Conservation (phyloP, 2,888 invertebrate species). For the Theretra japonica region DNA sequence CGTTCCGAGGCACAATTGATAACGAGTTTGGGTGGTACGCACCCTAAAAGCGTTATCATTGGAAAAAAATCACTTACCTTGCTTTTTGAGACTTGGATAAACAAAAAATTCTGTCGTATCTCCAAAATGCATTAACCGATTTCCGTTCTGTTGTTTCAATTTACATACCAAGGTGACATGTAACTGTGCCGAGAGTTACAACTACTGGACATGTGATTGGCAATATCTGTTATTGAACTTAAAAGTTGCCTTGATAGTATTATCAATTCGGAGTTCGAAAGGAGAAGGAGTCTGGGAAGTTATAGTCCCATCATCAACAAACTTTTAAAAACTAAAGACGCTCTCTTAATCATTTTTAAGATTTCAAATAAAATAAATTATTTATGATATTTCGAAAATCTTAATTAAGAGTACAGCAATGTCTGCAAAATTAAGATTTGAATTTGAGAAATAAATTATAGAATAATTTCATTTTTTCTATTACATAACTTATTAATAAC, state of each 20-base stretch:
- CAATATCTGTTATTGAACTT: background rate
- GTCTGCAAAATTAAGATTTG: background rate
- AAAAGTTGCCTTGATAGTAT: background rate
- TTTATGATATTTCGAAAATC: too few species aligned
- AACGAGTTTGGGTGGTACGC: constrained; percentile 76
- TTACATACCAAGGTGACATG: constrained; percentile 43
- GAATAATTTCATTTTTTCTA: background rate
- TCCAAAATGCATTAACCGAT: constrained; percentile 63
- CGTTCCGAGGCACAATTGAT: constrained; percentile 68
- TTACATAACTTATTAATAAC: background rate
- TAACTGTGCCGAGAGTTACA: background rate
- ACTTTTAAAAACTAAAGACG: too few species aligned
- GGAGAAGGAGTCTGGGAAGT: too few species aligned
- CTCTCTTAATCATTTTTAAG: too few species aligned
- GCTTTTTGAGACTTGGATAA: constrained; percentile 41
- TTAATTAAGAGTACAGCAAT: too few species aligned
- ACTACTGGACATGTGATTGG: background rate
- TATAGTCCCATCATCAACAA: too few species aligned
- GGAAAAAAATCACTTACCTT: constrained; percentile 53
- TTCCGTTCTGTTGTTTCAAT: constrained; percentile 55
- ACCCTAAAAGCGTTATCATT: constrained; percentile 66
- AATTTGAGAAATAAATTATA: background rate
- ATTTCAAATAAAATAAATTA: too few species aligned
- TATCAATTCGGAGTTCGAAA: too few species aligned
- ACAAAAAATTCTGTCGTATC: constrained; percentile 56